phyloP scores from a whole-genome alignment of 2,888 invertebrate species.

The Caradrina kadenii region DNA sequence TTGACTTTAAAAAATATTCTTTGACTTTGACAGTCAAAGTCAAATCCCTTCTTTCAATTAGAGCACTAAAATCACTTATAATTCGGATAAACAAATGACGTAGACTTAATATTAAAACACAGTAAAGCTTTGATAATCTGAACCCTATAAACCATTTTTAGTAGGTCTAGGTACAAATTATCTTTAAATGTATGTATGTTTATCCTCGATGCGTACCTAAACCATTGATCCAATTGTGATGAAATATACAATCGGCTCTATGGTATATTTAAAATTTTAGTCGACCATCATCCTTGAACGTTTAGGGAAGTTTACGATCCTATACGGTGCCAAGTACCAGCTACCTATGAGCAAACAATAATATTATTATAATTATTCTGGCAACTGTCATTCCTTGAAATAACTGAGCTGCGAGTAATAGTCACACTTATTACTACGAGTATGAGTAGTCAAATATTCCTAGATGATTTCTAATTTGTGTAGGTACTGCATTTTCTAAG shows the following conservation, averaged over 20 bases:
- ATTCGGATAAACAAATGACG: not conserved
- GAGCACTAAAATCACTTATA: not conserved
- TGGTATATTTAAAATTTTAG: not conserved
- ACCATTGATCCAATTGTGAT: too few relatives aligned
- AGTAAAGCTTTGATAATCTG: too few relatives aligned
- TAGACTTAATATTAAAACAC: too few relatives aligned
- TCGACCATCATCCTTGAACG: slow-evolving; percentile 7
- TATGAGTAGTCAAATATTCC: not conserved
- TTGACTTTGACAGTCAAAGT: too few relatives aligned
- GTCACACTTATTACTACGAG: not conserved
- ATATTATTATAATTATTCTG: slow-evolving; percentile 13
- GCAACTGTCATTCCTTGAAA: slow-evolving; percentile 15
- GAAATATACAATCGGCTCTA: too few relatives aligned
- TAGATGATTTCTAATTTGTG: not conserved
- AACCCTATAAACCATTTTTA: too few relatives aligned
- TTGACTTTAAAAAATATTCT: too few relatives aligned
- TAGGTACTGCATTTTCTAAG: too few relatives aligned
- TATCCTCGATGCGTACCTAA: too few relatives aligned
- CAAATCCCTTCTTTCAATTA: too few relatives aligned
- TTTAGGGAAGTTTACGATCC: slow-evolving; percentile 13
- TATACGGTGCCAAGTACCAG: slow-evolving; percentile 14
- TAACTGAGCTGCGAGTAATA: slow-evolving; percentile 7
- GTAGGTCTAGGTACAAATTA: too few relatives aligned
- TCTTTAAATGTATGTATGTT: too few relatives aligned
- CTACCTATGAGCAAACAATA: slow-evolving; percentile 11